These are phyloP conservation scores for Oikopleura dioica DNA, from an alignment of 23 tunicate genomes.

Conservation along the genomic window DNA sequence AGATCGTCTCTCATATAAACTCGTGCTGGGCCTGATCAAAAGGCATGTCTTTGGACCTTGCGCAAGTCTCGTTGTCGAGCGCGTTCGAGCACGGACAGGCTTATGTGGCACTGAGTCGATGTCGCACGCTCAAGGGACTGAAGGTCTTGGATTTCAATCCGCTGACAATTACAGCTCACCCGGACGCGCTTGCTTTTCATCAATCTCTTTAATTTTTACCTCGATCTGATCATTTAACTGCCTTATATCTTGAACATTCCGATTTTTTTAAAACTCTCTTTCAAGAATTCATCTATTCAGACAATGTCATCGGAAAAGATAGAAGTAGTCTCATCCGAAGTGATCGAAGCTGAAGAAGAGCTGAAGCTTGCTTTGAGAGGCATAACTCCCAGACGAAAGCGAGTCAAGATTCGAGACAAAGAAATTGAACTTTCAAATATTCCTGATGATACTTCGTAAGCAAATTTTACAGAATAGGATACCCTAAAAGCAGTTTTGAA, in stretches of 20 bases:
- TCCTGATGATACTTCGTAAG: not conserved
- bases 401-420: conserved; percentile 4
- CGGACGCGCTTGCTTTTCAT: not conserved
- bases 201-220: not conserved
- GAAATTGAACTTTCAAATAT: not conserved
- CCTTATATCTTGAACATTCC: too few relatives aligned
- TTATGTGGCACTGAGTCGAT: conserved; percentile 82
- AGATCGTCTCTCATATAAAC: too few relatives aligned
- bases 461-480: not conserved
- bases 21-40: too few relatives aligned
- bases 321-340: not conserved
- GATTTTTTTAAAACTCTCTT: too few relatives aligned
- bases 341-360: conserved; percentile 2
- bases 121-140: conserved; percentile 37
- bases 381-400: not conserved
- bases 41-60: conserved; percentile 89
- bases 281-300: too few relatives aligned
- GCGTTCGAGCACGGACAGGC: conserved; percentile 89
- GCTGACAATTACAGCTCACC: not conserved
- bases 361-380: not conserved
- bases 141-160: conserved; percentile 35
- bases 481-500: not conserved
- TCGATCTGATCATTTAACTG: too few relatives aligned
- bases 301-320: not conserved
- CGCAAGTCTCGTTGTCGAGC: conserved; percentile 48